Conservation (phyloP, 2,888 invertebrate genomes). For the Drosophila formosana region DNA sequence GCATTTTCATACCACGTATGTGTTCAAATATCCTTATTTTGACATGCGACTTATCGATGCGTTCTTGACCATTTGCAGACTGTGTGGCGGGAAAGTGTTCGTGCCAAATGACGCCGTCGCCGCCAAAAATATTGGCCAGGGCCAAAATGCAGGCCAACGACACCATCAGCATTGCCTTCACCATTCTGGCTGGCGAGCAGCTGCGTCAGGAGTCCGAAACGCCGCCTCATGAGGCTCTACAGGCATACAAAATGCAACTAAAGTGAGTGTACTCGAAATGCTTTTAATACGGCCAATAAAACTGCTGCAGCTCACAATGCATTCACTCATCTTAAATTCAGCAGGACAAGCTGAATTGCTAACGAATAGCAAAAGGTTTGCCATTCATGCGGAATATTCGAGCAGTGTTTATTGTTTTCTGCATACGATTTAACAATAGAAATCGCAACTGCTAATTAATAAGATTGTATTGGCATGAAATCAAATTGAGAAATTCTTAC, state of each 20-base stretch:
- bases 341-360: too few relatives aligned
- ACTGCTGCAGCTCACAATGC: neutral
- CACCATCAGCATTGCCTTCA: constrained; percentile 76
- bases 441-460: too few relatives aligned
- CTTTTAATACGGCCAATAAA: neutral
- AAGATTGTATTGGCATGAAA: too few relatives aligned
- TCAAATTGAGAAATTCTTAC: too few relatives aligned
- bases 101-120: constrained; percentile 65
- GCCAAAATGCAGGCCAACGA: constrained; percentile 68
- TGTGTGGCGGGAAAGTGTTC: constrained; percentile 79
- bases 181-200: constrained; percentile 54
- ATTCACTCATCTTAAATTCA: neutral
- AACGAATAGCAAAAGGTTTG: too few relatives aligned
- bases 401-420: too few relatives aligned
- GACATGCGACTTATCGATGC: neutral
- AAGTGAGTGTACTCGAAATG: constrained; percentile 47
- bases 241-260: constrained; percentile 52
- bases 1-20: constrained; percentile 77
- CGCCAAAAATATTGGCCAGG: constrained; percentile 68
- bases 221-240: constrained; percentile 36
- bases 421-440: too few relatives aligned
- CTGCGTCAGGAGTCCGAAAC: constrained; percentile 46
- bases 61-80: constrained; percentile 55
- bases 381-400: too few relatives aligned
- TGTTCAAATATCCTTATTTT: neutral